phyloP scores from a whole-genome alignment of 2,113 vertebrate species.

The Proteles cristata region DNA sequence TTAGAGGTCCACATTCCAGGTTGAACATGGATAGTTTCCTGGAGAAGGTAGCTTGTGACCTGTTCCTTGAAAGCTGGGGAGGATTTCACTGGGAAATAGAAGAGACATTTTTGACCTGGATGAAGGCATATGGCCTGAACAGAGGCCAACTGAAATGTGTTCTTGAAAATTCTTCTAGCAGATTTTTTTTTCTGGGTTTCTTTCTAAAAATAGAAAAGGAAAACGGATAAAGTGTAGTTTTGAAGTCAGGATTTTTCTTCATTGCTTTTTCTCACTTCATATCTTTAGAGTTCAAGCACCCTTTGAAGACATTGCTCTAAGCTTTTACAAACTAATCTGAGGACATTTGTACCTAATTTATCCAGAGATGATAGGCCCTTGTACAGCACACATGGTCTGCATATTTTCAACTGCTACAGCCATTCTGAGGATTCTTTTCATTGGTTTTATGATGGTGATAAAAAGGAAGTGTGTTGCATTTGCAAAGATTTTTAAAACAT shows the following conservation, averaged over 20 bases:
- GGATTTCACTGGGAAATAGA: neutral
- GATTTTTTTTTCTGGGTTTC: neutral
- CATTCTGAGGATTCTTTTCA: slow-evolving; percentile 58
- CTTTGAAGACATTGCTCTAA: slow-evolving; percentile 59
- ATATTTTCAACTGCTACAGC: slow-evolving; percentile 42
- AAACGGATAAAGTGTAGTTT: neutral
- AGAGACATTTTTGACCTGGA: neutral
- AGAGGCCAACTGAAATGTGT: neutral
- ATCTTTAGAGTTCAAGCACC: slow-evolving; percentile 34
- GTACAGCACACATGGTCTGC: slow-evolving; percentile 54
- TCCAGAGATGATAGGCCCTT: slow-evolving; percentile 14
- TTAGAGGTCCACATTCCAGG: neutral
- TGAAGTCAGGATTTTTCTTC: slow-evolving; percentile 54
- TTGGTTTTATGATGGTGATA: slow-evolving; percentile 52
- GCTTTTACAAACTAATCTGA: slow-evolving; percentile 41
- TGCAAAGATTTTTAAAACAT: neutral
- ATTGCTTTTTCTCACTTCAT: slow-evolving; percentile 27
- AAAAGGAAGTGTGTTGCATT: slow-evolving; percentile 13
- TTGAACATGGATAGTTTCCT: neutral
- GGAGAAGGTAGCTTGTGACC: neutral
- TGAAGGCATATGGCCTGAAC: neutral
- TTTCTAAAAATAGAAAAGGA: neutral
- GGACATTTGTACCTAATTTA: slow-evolving; percentile 66
- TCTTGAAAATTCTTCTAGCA: slow-evolving; percentile 12
- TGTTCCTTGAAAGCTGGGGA: neutral